Percentiles rank a stretch among this genome's conserved stretches.
Evolutionary conservation across 92 coral and sea anemone genomes (phyloP).

Genomic region (Zoanthus sociatus): DNA sequence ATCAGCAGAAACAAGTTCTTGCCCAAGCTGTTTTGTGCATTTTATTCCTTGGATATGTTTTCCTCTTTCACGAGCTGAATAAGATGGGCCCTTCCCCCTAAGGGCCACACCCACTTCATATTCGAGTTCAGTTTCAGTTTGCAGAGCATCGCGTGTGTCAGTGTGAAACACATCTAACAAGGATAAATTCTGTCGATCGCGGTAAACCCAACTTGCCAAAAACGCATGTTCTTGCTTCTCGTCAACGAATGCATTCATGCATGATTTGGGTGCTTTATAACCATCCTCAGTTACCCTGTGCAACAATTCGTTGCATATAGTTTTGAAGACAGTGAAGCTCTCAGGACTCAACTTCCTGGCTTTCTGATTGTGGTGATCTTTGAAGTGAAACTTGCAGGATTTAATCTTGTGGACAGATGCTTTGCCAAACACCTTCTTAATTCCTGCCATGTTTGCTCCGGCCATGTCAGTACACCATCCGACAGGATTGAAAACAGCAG

Average conservation of each 20-base stretch:
- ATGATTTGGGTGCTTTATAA: constrained; percentile 7
- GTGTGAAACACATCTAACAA: constrained; percentile 23
- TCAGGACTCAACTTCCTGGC: constrained; percentile 31
- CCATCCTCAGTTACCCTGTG: constrained; percentile 21
- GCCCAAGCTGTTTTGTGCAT: constrained; percentile 10
- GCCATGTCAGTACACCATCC: constrained; percentile 12
- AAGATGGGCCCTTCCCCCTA: constrained; percentile 34
- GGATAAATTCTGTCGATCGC: constrained; percentile 28
- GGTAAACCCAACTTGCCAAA: constrained; percentile 31
- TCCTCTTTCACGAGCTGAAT: constrained; percentile 8
- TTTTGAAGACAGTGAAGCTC: constrained; percentile 27
- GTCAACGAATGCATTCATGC: not conserved
- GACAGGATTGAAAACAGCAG: constrained; percentile 21
- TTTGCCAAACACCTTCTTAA: constrained; percentile 22
- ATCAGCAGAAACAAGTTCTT: constrained; percentile 25
- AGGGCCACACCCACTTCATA: constrained; percentile 15
- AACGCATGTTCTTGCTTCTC: constrained; percentile 5
- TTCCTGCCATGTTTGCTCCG: constrained; percentile 36
- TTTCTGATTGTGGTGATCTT: constrained; percentile 37
- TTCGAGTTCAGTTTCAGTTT: constrained; percentile 13
- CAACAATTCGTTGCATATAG: constrained; percentile 27
- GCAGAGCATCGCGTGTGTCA: constrained; percentile 29
- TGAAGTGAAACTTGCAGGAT: constrained; percentile 47
- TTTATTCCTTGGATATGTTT: not conserved
- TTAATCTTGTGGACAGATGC: constrained; percentile 11